A percentile compares a stretch with the other conserved stretches of the same genome.
Evolutionary conservation across 1,140 invertebrate species (phyloP).

Genomic region (Saccostrea glomerata): DNA sequence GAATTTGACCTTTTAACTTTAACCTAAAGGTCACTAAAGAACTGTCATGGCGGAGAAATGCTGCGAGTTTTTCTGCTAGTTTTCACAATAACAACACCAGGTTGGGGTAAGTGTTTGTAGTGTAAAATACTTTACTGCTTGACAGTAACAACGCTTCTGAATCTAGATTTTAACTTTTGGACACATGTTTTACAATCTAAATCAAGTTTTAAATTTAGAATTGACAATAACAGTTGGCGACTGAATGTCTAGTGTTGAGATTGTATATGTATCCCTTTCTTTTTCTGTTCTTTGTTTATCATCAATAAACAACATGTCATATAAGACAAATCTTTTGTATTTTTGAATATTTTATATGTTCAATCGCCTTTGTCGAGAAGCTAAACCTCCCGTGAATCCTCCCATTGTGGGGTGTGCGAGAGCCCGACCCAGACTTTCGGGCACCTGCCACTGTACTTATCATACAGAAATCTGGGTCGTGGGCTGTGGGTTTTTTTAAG

Average conservation of each 20-base stretch:
- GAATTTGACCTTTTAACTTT: constrained; percentile 12
- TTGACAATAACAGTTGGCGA: neutral
- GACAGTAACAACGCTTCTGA: neutral
- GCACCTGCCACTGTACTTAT: neutral
- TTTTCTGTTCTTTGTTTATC: neutral
- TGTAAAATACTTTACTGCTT: neutral
- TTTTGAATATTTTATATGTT: too few relatives aligned
- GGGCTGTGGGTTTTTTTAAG: too few relatives aligned
- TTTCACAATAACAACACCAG: constrained; percentile 19
- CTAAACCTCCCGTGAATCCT: neutral
- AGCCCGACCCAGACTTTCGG: neutral
- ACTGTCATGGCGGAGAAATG: constrained; percentile 37
- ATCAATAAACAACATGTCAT: too few relatives aligned
- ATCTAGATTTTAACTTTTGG: neutral
- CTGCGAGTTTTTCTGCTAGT: constrained; percentile 18
- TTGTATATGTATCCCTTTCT: neutral
- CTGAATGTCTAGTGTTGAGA: neutral
- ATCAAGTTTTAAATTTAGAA: neutral
- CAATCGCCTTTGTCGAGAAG: too few relatives aligned
- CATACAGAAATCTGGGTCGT: too few relatives aligned
- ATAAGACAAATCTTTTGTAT: too few relatives aligned
- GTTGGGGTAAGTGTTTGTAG: neutral
- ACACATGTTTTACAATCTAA: too few relatives aligned
- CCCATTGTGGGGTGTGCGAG: neutral
- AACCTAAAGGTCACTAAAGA: neutral